Percentiles rank a stretch among this genome's conserved stretches.
Evolutionary conservation across 2,888 invertebrate genomes (phyloP).

Genomic region (Myopa tessellatipennis): DNA sequence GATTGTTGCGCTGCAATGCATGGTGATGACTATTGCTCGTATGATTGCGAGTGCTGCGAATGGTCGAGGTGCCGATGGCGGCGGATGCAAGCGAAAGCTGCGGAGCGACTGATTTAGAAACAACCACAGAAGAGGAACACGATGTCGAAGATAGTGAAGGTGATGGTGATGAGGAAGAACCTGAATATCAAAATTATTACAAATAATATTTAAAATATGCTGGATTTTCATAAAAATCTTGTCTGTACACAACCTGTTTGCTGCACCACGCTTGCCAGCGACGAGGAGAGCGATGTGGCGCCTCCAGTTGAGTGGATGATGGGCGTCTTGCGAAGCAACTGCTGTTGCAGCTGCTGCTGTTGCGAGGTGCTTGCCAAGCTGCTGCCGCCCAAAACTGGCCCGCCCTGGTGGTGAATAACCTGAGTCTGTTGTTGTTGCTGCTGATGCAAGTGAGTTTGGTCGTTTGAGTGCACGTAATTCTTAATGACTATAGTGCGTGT

Average conservation of each 20-base stretch:
- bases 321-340: constrained; percentile 61
- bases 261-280: constrained; percentile 60
- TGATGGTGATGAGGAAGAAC: constrained; percentile 60
- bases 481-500: constrained; percentile 64
- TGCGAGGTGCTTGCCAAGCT: constrained; percentile 42
- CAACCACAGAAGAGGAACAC: constrained; percentile 63
- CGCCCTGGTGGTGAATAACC: constrained; percentile 52
- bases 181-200: constrained; percentile 43
- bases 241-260: constrained; percentile 54
- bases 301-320: constrained; percentile 62
- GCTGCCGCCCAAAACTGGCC: constrained; percentile 18
- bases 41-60: constrained; percentile 65
- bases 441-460: constrained; percentile 51
- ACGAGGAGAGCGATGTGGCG: constrained; percentile 54
- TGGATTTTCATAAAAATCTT: neutral
- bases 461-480: constrained; percentile 60
- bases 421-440: constrained; percentile 50
- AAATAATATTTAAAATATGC: neutral
- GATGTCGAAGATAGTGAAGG: constrained; percentile 61
- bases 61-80: constrained; percentile 61
- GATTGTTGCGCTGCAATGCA: constrained; percentile 55
- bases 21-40: constrained; percentile 51
- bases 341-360: constrained; percentile 55
- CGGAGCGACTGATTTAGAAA: constrained; percentile 55
- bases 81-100: constrained; percentile 62